phyloP scores from a whole-genome alignment of 2,113 vertebrate species.

The Opisthocomus hoazin region DNA sequence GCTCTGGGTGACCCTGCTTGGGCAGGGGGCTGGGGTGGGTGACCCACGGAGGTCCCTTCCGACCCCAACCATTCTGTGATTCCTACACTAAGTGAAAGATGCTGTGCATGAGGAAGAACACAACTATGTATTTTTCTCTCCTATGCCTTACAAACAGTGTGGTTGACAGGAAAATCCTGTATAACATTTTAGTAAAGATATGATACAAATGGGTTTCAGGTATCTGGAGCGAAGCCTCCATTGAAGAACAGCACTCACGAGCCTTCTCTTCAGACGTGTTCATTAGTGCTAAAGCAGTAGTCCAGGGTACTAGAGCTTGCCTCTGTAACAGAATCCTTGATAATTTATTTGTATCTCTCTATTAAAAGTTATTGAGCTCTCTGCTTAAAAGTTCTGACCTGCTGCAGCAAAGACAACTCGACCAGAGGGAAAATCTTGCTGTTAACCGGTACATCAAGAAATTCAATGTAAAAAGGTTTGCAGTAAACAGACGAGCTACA shows the following conservation, averaged over 20 bases:
- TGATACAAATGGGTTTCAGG: accelerated
- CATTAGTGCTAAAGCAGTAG: background rate
- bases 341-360: background rate
- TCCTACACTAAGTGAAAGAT: background rate
- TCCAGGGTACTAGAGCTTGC: background rate
- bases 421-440: background rate
- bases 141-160: accelerated
- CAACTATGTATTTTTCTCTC: accelerated
- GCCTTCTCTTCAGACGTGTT: background rate
- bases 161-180: background rate
- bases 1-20: too few species aligned
- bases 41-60: too few species aligned
- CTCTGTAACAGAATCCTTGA: background rate
- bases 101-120: accelerated
- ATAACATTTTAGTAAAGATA: background rate
- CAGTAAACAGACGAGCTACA: background rate
- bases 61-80: too few species aligned
- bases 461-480: background rate
- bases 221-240: background rate
- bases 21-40: too few species aligned
- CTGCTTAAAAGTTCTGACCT: background rate
- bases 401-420: background rate
- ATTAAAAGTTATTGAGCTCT: background rate
- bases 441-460: background rate
- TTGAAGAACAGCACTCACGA: background rate